These are phyloP conservation scores for Aphelocoma californica DNA, from an alignment of 2,797 vertebrate genomes.

Conservation along the genomic window DNA sequence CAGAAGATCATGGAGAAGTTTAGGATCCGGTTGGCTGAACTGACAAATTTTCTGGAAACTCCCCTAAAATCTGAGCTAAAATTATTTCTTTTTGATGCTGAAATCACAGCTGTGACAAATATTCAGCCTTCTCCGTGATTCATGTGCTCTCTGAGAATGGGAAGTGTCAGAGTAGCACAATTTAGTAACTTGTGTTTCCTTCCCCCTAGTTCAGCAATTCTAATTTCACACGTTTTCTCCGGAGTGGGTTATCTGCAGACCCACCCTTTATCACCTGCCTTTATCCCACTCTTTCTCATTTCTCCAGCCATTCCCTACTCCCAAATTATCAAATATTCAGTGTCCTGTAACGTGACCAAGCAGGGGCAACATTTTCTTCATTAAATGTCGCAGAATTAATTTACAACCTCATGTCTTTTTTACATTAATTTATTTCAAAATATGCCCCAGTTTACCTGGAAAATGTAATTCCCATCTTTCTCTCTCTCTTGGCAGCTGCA, in stretches of 20 bases:
- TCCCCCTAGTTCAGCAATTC: constrained; percentile 54
- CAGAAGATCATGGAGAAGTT: background rate
- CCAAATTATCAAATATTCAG: constrained; percentile 18
- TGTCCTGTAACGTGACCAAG: background rate
- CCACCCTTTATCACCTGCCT: constrained; percentile 56
- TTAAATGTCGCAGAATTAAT: background rate
- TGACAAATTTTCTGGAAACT: constrained; percentile 60
- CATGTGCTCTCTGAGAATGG: constrained; percentile 55
- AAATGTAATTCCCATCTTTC: constrained; percentile 26
- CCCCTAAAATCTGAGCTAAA: constrained; percentile 55
- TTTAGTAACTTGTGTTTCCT: constrained; percentile 67
- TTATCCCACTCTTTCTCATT: constrained; percentile 27
- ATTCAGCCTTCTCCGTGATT: constrained; percentile 62
- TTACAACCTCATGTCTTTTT: background rate
- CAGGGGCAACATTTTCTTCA: background rate
- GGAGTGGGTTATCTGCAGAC: constrained; percentile 32
- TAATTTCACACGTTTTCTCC: constrained; percentile 43
- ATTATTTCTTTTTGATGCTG: constrained; percentile 55
- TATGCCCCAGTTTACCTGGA: background rate
- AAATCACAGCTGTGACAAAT: constrained; percentile 71
- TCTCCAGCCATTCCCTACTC: constrained; percentile 8
- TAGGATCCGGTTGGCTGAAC: constrained; percentile 53
- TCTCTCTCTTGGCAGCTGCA: constrained; percentile 48
- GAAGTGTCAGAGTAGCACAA: constrained; percentile 52
- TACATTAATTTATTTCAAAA: background rate